Evolutionary conservation across 2,888 invertebrate genomes (phyloP).

Genomic region (Catocala fraxini): DNA sequence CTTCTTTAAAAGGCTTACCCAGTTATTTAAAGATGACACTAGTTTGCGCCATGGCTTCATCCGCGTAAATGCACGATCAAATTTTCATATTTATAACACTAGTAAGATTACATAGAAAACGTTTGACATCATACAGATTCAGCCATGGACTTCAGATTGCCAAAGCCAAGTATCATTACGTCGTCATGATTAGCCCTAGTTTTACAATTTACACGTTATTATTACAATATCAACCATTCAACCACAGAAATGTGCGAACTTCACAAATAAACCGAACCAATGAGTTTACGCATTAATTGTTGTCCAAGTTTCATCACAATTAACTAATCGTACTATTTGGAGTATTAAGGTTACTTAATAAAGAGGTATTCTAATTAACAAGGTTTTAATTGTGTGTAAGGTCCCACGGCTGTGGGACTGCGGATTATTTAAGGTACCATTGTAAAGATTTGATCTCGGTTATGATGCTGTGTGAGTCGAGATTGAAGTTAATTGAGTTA

Average conservation of each 20-base stretch:
- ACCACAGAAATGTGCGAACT: conserved; percentile 4
- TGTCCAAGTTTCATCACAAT: conserved; percentile 10
- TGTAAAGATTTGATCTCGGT: conserved; percentile 10
- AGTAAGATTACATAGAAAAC: too few species aligned
- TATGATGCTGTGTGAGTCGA: background rate
- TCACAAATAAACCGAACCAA: conserved; percentile 1
- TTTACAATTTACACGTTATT: too few species aligned
- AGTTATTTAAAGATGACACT: too few species aligned
- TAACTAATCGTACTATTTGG: conserved; percentile 6
- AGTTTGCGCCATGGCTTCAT: too few species aligned
- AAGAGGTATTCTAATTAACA: conserved; percentile 37
- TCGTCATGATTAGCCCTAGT: too few species aligned
- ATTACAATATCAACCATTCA: background rate
- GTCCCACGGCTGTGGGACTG: conserved; percentile 45
- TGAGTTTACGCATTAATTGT: conserved; percentile 7
- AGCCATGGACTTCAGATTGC: too few species aligned
- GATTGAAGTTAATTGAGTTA: background rate
- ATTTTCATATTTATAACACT: too few species aligned
- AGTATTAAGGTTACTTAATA: conserved; percentile 34
- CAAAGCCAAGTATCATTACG: too few species aligned
- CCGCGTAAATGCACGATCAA: too few species aligned
- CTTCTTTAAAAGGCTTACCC: too few species aligned
- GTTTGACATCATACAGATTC: too few species aligned
- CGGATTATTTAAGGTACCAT: conserved; percentile 1
- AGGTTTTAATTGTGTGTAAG: conserved; percentile 18